phyloP scores from a whole-genome alignment of 2,888 invertebrate genomes.

The Antheraea assamensis region DNA sequence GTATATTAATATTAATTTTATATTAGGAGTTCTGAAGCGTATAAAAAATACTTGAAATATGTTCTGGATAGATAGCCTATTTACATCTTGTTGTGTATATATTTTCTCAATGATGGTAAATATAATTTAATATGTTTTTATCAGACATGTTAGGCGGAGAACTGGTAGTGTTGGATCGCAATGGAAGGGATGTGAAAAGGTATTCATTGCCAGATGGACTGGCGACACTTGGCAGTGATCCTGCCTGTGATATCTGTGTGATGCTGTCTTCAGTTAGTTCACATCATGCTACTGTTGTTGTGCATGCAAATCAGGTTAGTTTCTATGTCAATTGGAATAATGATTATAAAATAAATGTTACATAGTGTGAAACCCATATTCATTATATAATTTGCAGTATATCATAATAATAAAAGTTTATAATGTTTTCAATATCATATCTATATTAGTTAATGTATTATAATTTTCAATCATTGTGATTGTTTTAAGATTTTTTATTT shows the following conservation, averaged over 20 bases:
- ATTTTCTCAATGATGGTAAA: not conserved
- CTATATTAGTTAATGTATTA: too few species aligned
- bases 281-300: constrained; percentile 70
- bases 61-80: too few species aligned
- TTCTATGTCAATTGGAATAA: not conserved
- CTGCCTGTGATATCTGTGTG: constrained; percentile 65
- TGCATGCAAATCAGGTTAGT: constrained; percentile 62
- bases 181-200: constrained; percentile 61
- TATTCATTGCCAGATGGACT: constrained; percentile 58
- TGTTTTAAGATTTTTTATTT: too few species aligned
- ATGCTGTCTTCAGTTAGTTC: constrained; percentile 56
- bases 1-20: too few species aligned
- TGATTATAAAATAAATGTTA: too few species aligned
- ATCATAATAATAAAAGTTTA: too few species aligned
- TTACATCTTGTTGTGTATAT: not conserved
- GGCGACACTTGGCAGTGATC: constrained; percentile 66
- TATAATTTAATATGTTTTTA: not conserved
- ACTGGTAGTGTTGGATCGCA: constrained; percentile 67
- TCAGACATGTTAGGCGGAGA: constrained; percentile 65
- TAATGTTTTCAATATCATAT: too few species aligned
- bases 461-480: too few species aligned
- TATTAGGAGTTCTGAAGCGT: too few species aligned
- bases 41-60: too few species aligned
- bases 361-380: too few species aligned
- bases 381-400: too few species aligned